Base-by-base conservation (phyloP, 2,888 invertebrate genomes). In the Siphlonurus alternatus region DNA sequence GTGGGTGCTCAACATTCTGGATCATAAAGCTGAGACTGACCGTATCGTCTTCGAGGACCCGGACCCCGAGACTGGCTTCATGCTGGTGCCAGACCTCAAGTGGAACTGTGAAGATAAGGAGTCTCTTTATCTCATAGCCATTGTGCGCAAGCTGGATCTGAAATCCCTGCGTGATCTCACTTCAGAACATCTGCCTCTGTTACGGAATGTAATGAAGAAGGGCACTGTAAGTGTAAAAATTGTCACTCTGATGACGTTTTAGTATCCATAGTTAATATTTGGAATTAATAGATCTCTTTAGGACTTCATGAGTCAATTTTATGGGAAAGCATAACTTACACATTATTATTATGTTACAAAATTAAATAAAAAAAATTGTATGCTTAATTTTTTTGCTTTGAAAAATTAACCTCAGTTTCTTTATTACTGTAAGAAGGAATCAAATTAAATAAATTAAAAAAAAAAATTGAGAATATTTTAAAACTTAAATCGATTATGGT, bases 1-100 rank as follows among this genome's bases (percentile, higher is more conserved):
- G 92, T 99, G 99, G 99, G 89, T 98, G 0, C 89, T 92, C 75
- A 99, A 99, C 75, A 93, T 99, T 67, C 75, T 99, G 63, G 89
- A 93, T 64, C 93, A 93, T 71, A 92, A 89, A 74, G 85, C 87
- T 61, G 99, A 99, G 78, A 78, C 80, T 1, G 96, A 98, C 23
- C 83, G 93, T 67, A 86, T 99, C 61, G 80, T 95, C 3, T 88
- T 84, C 73, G 89, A 92, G 74, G 90, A 93, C 74, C 70, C 80
- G 2, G 86, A 92, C 73, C 83, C 87, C 1, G 81, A 83, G 59
- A 84, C 77, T 67, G 96, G 97, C 0, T 98, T 97, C 74, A 79
- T 98, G 18, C 76, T 99, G 18, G 72, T 95, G 1, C 95, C 94
- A 0, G 99, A 99, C 76, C 79, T 97, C 65, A 99, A 99, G 76